Conservation (phyloP, 2,113 vertebrate species). For the Orientallactaga bullata region DNA sequence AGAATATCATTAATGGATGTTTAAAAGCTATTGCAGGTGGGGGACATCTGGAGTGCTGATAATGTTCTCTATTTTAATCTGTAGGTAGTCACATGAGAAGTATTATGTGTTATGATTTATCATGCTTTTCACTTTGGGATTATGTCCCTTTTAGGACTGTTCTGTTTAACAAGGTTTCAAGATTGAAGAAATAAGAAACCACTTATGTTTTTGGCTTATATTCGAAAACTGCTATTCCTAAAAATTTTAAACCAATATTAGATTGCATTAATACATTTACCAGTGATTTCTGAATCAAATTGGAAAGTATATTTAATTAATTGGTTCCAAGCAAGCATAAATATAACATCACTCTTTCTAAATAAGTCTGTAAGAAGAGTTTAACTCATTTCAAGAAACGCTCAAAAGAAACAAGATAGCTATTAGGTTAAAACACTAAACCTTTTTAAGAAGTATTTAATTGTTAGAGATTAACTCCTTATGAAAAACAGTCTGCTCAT, state of each 20-base stretch:
- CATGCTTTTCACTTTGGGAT: not conserved
- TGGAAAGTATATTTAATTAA: not conserved
- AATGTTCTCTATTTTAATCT: not conserved
- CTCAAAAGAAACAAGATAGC: not conserved
- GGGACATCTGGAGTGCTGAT: not conserved
- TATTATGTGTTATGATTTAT: constrained; percentile 17
- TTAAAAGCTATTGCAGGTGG: not conserved
- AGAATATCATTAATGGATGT: constrained; percentile 22
- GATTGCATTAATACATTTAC: not conserved
- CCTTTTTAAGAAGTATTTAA: not conserved
- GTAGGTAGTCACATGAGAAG: not conserved
- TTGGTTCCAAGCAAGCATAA: not conserved
- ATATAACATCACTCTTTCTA: not conserved
- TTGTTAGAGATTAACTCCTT: constrained; percentile 26
- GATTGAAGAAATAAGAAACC: not conserved
- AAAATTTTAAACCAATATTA: constrained; percentile 1
- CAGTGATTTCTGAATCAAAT: constrained; percentile 31
- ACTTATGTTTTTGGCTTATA: not conserved
- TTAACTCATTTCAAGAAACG: constrained; percentile 47
- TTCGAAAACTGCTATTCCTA: constrained; percentile 12
- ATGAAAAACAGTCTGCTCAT: constrained; percentile 19
- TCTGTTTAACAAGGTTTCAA: not conserved
- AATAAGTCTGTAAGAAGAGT: not conserved
- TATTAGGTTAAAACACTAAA: not conserved
- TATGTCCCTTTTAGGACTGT: not conserved